These are phyloP conservation scores for Zaprionus ornatus DNA, from an alignment of 1,140 invertebrate species.

Conservation along the genomic window DNA sequence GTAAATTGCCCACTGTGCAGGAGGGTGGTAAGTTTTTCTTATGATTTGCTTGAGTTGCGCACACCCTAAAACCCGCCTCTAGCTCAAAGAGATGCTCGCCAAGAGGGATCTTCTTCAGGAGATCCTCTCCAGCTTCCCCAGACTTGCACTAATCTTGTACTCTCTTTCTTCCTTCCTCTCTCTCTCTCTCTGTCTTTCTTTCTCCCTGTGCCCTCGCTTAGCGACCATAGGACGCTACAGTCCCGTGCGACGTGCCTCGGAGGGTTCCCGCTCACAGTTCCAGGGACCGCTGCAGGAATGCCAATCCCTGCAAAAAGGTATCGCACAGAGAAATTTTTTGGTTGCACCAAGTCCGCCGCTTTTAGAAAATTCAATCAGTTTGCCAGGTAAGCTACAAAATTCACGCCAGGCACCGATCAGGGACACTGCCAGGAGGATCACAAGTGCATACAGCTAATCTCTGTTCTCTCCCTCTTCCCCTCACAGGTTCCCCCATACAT, in stretches of 20 bases:
- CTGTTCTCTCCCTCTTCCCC: slow-evolving; percentile 1
- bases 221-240: slow-evolving; percentile 88
- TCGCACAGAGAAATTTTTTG: slow-evolving; percentile 85
- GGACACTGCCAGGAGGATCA: background rate
- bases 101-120: no score
- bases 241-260: slow-evolving; percentile 94
- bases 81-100: no score
- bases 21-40: slow-evolving; percentile 85
- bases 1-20: slow-evolving; percentile 86
- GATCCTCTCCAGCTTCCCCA: background rate
- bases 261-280: slow-evolving; percentile 80
- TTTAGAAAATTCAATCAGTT: slow-evolving; percentile 84
- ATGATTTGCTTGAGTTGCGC: slow-evolving; percentile 14
- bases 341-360: slow-evolving; percentile 85
- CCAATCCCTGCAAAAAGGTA: slow-evolving; percentile 87
- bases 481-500: slow-evolving; percentile 88
- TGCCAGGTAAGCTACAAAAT: slow-evolving; percentile 71
- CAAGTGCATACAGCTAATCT: background rate
- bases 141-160: slow-evolving; percentile 4
- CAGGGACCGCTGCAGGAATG: slow-evolving; percentile 89
- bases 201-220: slow-evolving; percentile 40
- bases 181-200: slow-evolving; percentile 12
- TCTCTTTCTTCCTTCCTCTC: slow-evolving; percentile 3
- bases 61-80: background rate
- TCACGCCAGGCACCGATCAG: background rate